Evolutionary conservation across 2,888 invertebrate genomes (phyloP), one percentile per base, ranked within the genome.

Genomic region (Cryptops parisi): DNA sequence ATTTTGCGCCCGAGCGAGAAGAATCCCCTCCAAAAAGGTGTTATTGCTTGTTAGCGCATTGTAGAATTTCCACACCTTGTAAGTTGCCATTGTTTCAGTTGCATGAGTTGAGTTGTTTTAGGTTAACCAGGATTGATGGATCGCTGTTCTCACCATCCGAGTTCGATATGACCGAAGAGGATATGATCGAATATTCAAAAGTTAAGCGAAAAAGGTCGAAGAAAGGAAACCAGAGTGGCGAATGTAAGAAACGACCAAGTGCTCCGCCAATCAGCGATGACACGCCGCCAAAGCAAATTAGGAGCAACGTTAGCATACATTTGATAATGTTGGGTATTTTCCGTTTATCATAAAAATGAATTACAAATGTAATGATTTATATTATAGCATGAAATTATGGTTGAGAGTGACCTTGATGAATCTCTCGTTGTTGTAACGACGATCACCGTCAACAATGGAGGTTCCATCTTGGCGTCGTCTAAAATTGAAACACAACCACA

Each of bases 101-200:
- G n/a, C 38, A 33, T n/a, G n/a, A n/a, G n/a, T n/a, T 47, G 24
- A 26, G 19, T 47, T 55, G 53, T 58, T 63, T 65, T 52, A 65
- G 65, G 47, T 56, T 65, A 25, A 59, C 61, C 33, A 63, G 64
- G 12, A 64, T 65, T 24, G 62, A 64, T 48, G 67, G 68, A 54
- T 84, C 84, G 0, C 71, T 86, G 15, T 69, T 85, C 27, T 83
- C 84, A 1, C 84, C 85, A 64, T 77, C 84, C 65, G 85, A 85
- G 59, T 82, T 82, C 65, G 87, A 88, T 15, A 79, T 82, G 26
- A 87, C 87, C 0, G 88, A 86, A 62, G 87, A 88, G 61, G 85
- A 86, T 66, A 70, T 87, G 53, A 83, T 85, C 59, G 23, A 27
- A 1, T 41, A 45, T n/a, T 22, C 24, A 1, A 53, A 47, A 19